A percentile compares a stretch with the other conserved stretches of the same genome.
phyloP scores from a whole-genome alignment of 2,888 invertebrate genomes.

The Nebria salina region DNA sequence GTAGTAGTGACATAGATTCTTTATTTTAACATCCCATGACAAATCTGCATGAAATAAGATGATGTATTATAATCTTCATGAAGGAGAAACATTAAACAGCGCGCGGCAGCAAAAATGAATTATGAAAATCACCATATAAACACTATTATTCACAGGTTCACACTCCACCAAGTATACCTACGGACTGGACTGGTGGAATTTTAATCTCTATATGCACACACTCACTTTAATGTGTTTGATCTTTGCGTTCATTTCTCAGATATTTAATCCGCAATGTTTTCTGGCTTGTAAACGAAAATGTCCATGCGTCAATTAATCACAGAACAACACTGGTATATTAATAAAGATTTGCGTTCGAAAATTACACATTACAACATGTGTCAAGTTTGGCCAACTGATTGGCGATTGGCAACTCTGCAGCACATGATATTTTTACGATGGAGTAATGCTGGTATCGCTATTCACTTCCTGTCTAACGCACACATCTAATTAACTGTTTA shows the following conservation, averaged over 20 bases:
- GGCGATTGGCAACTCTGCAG: not conserved
- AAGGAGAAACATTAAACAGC: not conserved
- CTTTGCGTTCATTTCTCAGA: not conserved
- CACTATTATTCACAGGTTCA: constrained; percentile 1
- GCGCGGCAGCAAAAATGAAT: not conserved
- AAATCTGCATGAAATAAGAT: not conserved
- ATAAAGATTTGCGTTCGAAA: not conserved
- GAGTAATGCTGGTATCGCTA: not conserved
- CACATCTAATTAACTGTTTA: not conserved
- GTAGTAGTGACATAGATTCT: not conserved
- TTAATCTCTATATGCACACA: not conserved
- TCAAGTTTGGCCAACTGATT: not conserved
- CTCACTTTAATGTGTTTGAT: not conserved
- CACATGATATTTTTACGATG: not conserved
- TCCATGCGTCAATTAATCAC: not conserved
- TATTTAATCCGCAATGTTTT: not conserved
- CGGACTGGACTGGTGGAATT: not conserved
- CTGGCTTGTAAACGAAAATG: not conserved
- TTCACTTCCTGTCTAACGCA: not conserved
- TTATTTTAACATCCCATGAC: not conserved
- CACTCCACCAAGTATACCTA: not conserved
- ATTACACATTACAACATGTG: not conserved
- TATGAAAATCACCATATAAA: not conserved
- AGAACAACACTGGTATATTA: not conserved
- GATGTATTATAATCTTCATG: not conserved